Evolutionary conservation across 1,140 invertebrate species (phyloP).

Genomic region (Rhagoletis zephyria): DNA sequence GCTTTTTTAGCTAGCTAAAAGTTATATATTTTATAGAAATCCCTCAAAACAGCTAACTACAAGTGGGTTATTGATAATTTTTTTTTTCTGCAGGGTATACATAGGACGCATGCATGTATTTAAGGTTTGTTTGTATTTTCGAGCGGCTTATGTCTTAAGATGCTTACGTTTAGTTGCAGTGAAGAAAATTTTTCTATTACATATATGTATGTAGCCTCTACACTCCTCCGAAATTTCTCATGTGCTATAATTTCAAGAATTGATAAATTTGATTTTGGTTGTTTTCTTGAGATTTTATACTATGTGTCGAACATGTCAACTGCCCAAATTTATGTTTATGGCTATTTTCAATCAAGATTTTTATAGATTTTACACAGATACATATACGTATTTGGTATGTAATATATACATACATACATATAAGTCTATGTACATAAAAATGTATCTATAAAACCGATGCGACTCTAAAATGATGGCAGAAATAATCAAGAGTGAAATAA

Average conservation of each 20-base stretch:
- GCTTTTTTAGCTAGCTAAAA: too few species aligned
- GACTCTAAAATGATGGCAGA: neutral
- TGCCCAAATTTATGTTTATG: constrained; percentile 46
- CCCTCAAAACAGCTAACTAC: too few species aligned
- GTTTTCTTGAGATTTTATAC: constrained; percentile 25
- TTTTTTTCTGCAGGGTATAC: neutral
- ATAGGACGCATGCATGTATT: neutral
- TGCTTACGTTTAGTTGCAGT: neutral
- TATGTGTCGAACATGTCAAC: constrained; percentile 18
- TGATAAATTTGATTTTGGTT: neutral
- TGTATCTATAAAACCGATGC: neutral
- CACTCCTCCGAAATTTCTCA: neutral
- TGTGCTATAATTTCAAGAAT: neutral
- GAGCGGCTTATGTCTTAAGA: neutral
- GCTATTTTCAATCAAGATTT: constrained; percentile 49
- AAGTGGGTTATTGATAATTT: too few species aligned
- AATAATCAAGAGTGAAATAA: constrained; percentile 23
- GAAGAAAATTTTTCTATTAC: neutral
- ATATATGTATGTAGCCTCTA: too few species aligned
- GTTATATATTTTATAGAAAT: too few species aligned
- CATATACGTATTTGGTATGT: neutral
- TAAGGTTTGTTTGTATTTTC: neutral
- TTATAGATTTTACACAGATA: constrained; percentile 26
- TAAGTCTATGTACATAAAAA: neutral
- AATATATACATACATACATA: neutral